Evolutionary conservation across 2,888 invertebrate genomes (phyloP), one percentile per base, ranked within the genome.

Genomic region (Tortricodes alternella): DNA sequence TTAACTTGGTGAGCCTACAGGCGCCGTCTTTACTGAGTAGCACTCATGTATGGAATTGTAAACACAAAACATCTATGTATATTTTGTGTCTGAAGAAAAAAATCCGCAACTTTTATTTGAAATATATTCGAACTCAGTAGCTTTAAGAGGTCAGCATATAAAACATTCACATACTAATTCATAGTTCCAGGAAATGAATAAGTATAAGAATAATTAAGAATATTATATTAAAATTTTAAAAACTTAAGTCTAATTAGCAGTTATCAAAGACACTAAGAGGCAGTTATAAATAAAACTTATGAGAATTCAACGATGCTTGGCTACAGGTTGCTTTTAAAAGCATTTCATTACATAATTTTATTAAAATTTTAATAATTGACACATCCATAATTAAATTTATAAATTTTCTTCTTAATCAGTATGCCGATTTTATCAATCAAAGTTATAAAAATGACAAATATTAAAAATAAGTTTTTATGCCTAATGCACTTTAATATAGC

Each of bases 1-100:
- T 85, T 87, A 79, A 85, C 78, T 61, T 67, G 66, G 76, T 76
- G 76, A 76, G 74, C 72, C 74, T 78, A 65, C 65, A 71, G 76
- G 82, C 80, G 76, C 77, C 80, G 71, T 69, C 68, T 73, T 73
- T 55, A 49, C 73, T 73, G 70, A 74, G 67, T 53, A 46, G 27
- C 27, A 64, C 73, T 75, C 74, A 74, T 71, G 76, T 76, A 73
- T 76, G 60, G 79, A 80, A 78, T 74, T 70, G 70, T 73, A 43
- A 43, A 43, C 35, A 49, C 27, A 27, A 48, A 69, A 66, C 61
- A 63, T 64, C 58, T 38, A 39, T 53, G 62, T 44, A 48, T 13
- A 27, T 13, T 29, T 56, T n/a, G n/a, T n/a, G n/a, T n/a, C n/a
- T n/a, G n/a, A n/a, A n/a, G n/a, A n/a, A n/a, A n/a, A n/a, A n/a